phyloP scores from a whole-genome alignment of 2,113 vertebrate genomes.

The Toxotes jaculatrix region DNA sequence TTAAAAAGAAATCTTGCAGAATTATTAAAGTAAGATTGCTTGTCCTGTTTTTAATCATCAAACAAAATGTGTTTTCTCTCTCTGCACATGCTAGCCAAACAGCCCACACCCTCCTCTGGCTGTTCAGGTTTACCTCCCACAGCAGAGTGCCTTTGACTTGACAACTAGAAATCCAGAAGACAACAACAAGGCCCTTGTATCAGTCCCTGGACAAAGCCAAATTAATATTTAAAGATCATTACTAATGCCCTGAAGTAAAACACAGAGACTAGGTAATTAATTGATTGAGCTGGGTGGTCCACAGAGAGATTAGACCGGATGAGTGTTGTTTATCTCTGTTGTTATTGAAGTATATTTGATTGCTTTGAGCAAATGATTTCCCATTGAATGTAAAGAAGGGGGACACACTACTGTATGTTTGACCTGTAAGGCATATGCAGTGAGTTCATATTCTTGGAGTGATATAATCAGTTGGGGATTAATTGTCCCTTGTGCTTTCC shows the following conservation, averaged over 20 bases:
- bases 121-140: constrained; percentile 58
- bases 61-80: constrained; percentile 24
- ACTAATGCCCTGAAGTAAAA: constrained; percentile 89
- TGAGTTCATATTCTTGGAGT: constrained; percentile 60
- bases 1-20: constrained; percentile 10
- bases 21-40: neutral
- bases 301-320: constrained; percentile 79
- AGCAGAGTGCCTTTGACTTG: constrained; percentile 44
- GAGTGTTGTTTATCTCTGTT: constrained; percentile 82
- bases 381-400: constrained; percentile 78
- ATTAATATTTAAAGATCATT: constrained; percentile 95
- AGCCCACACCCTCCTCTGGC: constrained; percentile 46
- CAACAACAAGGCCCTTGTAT: constrained; percentile 74
- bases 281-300: constrained; percentile 84
- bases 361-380: constrained; percentile 75
- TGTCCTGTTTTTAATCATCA: constrained; percentile 25
- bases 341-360: constrained; percentile 79
- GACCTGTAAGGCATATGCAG: constrained; percentile 76
- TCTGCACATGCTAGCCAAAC: constrained; percentile 25
- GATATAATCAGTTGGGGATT: constrained; percentile 68
- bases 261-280: constrained; percentile 87
- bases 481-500: constrained; percentile 58
- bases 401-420: constrained; percentile 59
- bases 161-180: constrained; percentile 59
- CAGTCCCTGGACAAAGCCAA: constrained; percentile 88